Evolutionary conservation across 2,888 invertebrate species (phyloP).

Genomic region (Philonicus albiceps): DNA sequence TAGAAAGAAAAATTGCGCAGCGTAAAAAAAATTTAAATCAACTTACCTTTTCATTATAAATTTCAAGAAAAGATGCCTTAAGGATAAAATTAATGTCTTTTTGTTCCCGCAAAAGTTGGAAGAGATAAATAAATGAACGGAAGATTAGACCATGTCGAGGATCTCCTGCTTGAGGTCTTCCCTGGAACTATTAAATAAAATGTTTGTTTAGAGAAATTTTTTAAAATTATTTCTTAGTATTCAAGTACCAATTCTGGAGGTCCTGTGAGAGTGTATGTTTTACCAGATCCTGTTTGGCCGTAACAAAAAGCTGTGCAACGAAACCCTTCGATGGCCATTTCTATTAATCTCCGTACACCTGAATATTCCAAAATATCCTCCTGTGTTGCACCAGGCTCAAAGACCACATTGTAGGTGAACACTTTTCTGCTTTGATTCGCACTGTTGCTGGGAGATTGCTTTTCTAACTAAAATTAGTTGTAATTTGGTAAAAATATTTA

Average conservation of each 20-base stretch:
- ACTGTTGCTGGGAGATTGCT: constrained; percentile 64
- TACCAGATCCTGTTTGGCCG: constrained; percentile 96
- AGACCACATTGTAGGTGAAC: constrained; percentile 95
- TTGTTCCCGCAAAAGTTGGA: constrained; percentile 79
- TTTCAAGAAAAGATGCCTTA: constrained; percentile 93
- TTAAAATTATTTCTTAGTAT: neutral
- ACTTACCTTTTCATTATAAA: constrained; percentile 94
- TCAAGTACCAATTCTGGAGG: constrained; percentile 80
- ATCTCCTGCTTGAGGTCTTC: constrained; percentile 72
- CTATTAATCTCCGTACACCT: constrained; percentile 87
- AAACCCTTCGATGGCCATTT: constrained; percentile 95
- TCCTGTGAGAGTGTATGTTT: constrained; percentile 94
- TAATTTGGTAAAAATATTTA: neutral
- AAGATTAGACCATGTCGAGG: constrained; percentile 87
- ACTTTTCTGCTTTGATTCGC: constrained; percentile 78
- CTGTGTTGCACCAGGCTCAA: constrained; percentile 88
- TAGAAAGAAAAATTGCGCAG: neutral
- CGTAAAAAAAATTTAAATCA: neutral
- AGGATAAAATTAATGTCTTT: constrained; percentile 83
- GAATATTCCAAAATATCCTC: constrained; percentile 86
- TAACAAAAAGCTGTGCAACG: constrained; percentile 95
- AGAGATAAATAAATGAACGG: constrained; percentile 89
- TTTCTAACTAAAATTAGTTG: constrained; percentile 62
- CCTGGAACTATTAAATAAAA: constrained; percentile 67
- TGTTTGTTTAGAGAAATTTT: neutral